phyloP scores from a whole-genome alignment of 2,797 vertebrate species.

The Dipus sagitta region DNA sequence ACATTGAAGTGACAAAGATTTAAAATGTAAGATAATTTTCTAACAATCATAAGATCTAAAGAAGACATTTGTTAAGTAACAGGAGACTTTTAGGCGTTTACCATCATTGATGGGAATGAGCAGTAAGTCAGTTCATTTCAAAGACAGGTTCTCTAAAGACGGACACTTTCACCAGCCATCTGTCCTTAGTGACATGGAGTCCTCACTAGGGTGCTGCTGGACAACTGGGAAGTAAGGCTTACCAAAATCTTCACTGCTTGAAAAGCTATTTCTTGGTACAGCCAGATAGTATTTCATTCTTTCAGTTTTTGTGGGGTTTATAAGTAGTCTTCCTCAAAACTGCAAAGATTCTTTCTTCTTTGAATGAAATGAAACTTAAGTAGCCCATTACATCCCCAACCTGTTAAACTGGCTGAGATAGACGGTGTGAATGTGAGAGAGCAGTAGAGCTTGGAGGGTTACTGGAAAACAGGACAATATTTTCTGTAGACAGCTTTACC shows the following conservation, averaged over 20 bases:
- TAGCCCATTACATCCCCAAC: not conserved
- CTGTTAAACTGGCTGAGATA: not conserved
- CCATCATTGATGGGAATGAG: conserved; percentile 16
- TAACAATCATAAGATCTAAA: conserved; percentile 46
- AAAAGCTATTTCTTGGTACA: not conserved
- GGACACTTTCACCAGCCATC: not conserved
- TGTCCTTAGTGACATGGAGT: not conserved
- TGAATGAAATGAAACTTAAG: not conserved
- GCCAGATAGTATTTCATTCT: not conserved
- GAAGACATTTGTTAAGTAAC: conserved; percentile 40
- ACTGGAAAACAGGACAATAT: not conserved
- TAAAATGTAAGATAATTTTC: conserved; percentile 49
- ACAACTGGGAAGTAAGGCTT: not conserved
- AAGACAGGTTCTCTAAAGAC: conserved; percentile 37
- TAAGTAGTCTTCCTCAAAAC: not conserved
- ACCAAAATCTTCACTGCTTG: conserved; percentile 12
- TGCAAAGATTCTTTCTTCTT: not conserved
- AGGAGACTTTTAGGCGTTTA: conserved; percentile 40
- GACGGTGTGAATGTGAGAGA: not conserved
- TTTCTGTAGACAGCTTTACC: conserved; percentile 2
- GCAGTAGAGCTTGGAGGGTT: not conserved
- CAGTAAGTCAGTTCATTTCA: conserved; percentile 35
- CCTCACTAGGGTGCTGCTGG: not conserved
- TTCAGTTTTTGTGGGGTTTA: conserved; percentile 17
- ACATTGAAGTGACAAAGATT: conserved; percentile 14